Base-by-base conservation (phyloP, 2,113 vertebrate genomes). In the Myxocyprinus asiaticus region DNA sequence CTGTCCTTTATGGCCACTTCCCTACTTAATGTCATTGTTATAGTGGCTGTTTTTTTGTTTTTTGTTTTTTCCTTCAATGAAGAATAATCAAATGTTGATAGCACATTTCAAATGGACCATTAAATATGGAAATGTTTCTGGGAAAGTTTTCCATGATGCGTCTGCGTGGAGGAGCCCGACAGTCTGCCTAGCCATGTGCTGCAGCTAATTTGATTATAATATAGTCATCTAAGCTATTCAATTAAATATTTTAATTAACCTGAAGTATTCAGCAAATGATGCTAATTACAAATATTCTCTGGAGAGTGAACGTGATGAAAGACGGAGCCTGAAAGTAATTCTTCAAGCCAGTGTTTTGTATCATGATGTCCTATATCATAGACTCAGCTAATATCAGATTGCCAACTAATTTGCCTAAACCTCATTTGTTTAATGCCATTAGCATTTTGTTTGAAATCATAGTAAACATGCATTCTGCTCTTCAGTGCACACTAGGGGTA, bases 171-270 rank as follows among this genome's bases (percentile, higher is more conserved):
- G 94, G 94, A 95, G 95, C 92, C 91, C 92, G 92, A 91, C 95
- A 94, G 95, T 95, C 95, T 96, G 96, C 94, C 85, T 86, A 89
- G 93, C 94, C 93, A 92, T 92, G 94, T 91, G 95, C 93, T 90
- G 94, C 91, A 91, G 95, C 96, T 99, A 98, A 99, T 99, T 99
- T 98, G 98, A 98, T 98, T 97, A 99, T 99, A 99, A 99, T 99
- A 99, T 98, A 99, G 98, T 99, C 98, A 98, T 99, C 98, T 98
- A 96, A 98, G 97, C 97, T 98, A 97, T 99, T 99, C 97, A 99
- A 99, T 99, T 99, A 99, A 99, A 99, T 99, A 99, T 99, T 99
- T 97, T 99, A 99, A 99, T 99, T 99, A 99, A 99, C 97, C 98
- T 98, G 96, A 99, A 99, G 97, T 98, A 99, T 99, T 99, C 98